Percentiles rank a stretch among this genome's conserved stretches.
These are phyloP conservation scores for Enteromius mattozi DNA, from an alignment of 2,797 vertebrate species.

Conservation along the genomic window DNA sequence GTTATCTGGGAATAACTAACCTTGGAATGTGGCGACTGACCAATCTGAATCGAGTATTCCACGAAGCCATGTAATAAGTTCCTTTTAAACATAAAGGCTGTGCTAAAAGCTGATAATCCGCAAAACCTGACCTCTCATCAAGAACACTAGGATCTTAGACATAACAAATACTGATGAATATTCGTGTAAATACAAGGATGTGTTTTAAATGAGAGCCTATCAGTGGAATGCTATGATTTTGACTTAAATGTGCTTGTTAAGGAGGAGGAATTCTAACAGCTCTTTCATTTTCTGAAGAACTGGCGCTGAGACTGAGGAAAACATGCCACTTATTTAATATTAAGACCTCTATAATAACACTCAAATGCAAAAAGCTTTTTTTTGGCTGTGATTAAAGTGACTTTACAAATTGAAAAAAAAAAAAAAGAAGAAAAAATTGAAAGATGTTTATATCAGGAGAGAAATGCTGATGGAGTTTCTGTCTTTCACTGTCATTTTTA, in stretches of 20 bases:
- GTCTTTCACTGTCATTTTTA: constrained; percentile 5
- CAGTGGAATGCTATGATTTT: constrained; percentile 33
- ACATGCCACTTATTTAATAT: constrained; percentile 53
- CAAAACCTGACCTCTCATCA: constrained; percentile 2
- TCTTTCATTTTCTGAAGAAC: constrained; percentile 51
- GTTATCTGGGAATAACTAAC: no score
- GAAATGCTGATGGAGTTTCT: neutral
- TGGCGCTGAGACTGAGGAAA: constrained; percentile 36
- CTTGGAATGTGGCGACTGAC: no score
- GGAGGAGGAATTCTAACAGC: constrained; percentile 38
- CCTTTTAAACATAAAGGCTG: no score
- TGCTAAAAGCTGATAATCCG: neutral
- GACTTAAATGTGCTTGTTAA: constrained; percentile 52
- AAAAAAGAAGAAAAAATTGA: neutral
- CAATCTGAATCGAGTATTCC: no score
- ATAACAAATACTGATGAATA: neutral
- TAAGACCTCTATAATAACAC: constrained; percentile 41
- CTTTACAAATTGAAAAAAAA: neutral
- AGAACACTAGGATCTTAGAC: constrained; percentile 1
- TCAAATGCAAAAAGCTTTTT: constrained; percentile 26
- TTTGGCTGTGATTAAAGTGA: constrained; percentile 11
- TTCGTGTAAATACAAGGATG: neutral
- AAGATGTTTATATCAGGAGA: neutral
- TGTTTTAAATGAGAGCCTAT: constrained; percentile 35
- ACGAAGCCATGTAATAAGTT: no score